Base-by-base conservation (phyloP, 2,888 invertebrate species). In the Chymomyza caudatula region DNA sequence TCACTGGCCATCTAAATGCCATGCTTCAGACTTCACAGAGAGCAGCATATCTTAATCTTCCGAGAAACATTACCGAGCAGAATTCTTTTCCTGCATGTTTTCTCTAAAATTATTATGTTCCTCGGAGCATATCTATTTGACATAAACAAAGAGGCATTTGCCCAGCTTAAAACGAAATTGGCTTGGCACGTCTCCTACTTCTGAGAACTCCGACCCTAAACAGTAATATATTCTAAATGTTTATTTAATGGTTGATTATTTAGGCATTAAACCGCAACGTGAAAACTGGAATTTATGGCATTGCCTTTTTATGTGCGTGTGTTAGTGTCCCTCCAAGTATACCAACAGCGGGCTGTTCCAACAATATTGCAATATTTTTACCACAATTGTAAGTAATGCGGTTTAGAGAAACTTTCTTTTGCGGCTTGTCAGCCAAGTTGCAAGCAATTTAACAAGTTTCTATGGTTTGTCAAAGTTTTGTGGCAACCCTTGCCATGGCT, bases 131-230 rank as follows among this genome's bases (percentile, higher is more conserved):
- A 37, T 37, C 29, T 11, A 37, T 37, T 37, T 37, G 29, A 37
- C 29, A 37, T 37, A 37, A 37, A 37, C 29, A 37, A 37, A 8
- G 17, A 17, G 44, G 44, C 44, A 17, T 47, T 15, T 13, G 17
- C 44, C 29, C 54, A 62, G 63, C 73, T 66, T 65, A 67, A 63
- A 55, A 51, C 64, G 60, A 73, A 67, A 79, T 77, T 85, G 77
- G 69, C 71, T 74, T 73, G 69, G 44, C 15, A 17, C 44, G 44
- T 47, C 44, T 47, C 5, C 44, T 47, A 4, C 5, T 17, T 15
- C 15, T n/a, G 5, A 15, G 17, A 4, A 13, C 44, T 15, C 15
- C 13, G 17, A 47, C 15, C 44, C n/a, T 47, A 17, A 17, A 4
- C 44, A 15, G 44, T 17, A 51, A 52, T 42, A 52, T 13, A 52